A percentile compares a stretch with the other conserved stretches of the same genome.
phyloP scores from a whole-genome alignment of 53 echinoderm and acorn worm genomes.

The Astropecten irregularis region DNA sequence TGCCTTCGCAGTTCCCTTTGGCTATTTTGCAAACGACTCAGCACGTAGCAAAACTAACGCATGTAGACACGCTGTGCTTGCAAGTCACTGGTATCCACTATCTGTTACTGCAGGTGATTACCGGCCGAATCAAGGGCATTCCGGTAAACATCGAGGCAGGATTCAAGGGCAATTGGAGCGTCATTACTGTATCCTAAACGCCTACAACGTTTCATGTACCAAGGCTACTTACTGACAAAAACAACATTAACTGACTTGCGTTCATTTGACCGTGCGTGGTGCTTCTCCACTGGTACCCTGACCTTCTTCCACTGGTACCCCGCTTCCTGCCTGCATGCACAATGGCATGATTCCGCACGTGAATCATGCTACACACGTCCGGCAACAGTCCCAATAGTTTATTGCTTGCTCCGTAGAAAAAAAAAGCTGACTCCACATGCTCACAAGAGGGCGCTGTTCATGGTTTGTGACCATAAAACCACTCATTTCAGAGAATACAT shows the following conservation, averaged over 20 bases:
- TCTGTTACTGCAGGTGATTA: conserved; percentile 15
- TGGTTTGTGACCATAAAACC: no score
- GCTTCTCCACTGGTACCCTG: neutral
- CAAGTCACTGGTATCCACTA: neutral
- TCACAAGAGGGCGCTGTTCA: neutral
- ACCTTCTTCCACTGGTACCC: neutral
- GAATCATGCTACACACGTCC: no score
- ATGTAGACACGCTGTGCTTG: neutral
- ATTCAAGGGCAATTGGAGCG: neutral
- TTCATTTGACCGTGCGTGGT: no score
- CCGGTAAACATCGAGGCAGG: neutral
- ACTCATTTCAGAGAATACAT: no score
- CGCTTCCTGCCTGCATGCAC: neutral
- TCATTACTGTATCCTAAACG: conserved; percentile 5
- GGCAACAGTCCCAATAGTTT: neutral
- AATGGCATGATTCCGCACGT: neutral
- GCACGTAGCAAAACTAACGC: neutral
- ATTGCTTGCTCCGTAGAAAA: neutral
- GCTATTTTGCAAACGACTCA: neutral
- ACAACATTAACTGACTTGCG: neutral
- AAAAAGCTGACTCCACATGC: neutral
- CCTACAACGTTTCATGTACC: neutral
- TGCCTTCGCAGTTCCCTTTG: no score
- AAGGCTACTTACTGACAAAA: no score
- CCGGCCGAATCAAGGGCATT: neutral